Percentiles rank a stretch among this genome's conserved stretches.
Evolutionary conservation across 2,797 vertebrate species (phyloP).

Genomic region (Botia kubotai): DNA sequence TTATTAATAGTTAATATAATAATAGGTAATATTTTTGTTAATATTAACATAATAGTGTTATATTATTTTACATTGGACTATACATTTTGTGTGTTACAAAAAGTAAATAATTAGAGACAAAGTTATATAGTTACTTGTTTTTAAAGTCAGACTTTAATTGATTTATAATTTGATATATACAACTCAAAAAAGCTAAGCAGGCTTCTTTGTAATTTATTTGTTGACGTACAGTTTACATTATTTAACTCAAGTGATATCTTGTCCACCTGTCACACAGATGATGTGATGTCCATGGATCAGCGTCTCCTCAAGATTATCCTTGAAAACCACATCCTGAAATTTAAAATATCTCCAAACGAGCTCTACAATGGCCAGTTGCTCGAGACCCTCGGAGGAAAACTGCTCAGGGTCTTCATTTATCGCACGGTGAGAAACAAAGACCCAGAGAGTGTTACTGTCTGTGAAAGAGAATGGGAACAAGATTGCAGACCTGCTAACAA

Average conservation of each 20-base stretch:
- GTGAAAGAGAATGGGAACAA: neutral
- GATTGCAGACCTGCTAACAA: conserved; percentile 45
- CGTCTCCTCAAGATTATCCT: conserved; percentile 83
- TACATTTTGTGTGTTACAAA: neutral
- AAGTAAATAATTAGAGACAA: neutral
- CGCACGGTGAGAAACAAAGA: conserved; percentile 88
- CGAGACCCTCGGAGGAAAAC: conserved; percentile 90
- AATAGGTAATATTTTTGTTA: too few relatives aligned
- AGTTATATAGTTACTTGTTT: too few relatives aligned
- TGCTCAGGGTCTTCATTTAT: conserved; percentile 93
- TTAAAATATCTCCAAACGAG: conserved; percentile 87
- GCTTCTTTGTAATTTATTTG: neutral
- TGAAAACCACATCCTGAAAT: conserved; percentile 93
- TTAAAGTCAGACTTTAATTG: too few relatives aligned
- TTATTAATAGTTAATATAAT: neutral
- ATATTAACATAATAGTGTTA: too few relatives aligned
- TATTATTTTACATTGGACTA: neutral
- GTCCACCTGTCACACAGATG: conserved; percentile 74
- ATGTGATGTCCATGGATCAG: conserved; percentile 84
- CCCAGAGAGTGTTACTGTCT: neutral
- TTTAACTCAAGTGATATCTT: neutral
- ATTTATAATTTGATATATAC: too few relatives aligned
- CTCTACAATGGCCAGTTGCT: conserved; percentile 93
- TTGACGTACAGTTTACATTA: neutral
- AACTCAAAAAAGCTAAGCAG: too few relatives aligned